phyloP scores from a whole-genome alignment of 2,113 vertebrate species.

The Corydoras maculifer region DNA sequence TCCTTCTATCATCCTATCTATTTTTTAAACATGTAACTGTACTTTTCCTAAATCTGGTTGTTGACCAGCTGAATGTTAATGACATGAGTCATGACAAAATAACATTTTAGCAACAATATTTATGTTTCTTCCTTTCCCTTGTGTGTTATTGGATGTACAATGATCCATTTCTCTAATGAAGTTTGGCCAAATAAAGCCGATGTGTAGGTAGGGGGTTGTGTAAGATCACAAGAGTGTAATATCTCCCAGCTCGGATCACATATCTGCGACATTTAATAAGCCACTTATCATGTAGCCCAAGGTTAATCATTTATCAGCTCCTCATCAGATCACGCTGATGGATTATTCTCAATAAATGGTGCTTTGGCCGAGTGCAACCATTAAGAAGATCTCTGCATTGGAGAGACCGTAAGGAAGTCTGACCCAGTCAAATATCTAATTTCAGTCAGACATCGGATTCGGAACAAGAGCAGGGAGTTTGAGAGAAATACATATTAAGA shows the following conservation, averaged over 20 bases:
- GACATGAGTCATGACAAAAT: too few species aligned
- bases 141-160: constrained; percentile 38
- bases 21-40: too few species aligned
- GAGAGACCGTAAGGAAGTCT: constrained; percentile 36
- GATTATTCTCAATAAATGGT: constrained; percentile 56
- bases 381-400: constrained; percentile 18
- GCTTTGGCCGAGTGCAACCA: constrained; percentile 50
- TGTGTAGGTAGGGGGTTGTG: constrained; percentile 20
- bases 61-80: too few species aligned
- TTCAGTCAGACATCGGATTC: constrained; percentile 65
- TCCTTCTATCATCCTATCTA: too few species aligned
- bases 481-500: constrained; percentile 75
- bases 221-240: constrained; percentile 33
- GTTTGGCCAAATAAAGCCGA: constrained; percentile 40
- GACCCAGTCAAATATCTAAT: constrained; percentile 65
- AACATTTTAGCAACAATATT: too few species aligned
- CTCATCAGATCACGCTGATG: constrained; percentile 51
- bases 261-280: constrained; percentile 57
- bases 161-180: constrained; percentile 55
- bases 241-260: constrained; percentile 45
- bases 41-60: too few species aligned
- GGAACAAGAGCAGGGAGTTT: constrained; percentile 69
- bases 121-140: constrained; percentile 30
- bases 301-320: constrained; percentile 54
- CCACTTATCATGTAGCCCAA: constrained; percentile 51